Conservation (phyloP, 2,797 vertebrate genomes). For the Adelosebastes latens region DNA sequence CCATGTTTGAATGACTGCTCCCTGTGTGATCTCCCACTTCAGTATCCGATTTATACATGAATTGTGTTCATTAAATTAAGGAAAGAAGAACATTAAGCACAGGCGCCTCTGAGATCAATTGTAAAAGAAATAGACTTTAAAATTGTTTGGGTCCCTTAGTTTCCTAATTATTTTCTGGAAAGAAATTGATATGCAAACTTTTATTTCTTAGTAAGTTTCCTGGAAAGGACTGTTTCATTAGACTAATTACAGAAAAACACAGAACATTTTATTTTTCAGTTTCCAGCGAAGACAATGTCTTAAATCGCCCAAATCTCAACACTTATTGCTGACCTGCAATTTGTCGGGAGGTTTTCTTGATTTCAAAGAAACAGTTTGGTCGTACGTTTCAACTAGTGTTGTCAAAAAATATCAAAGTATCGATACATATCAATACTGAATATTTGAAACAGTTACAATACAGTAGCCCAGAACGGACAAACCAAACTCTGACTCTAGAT, state of each 20-base stretch:
- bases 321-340: neutral
- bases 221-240: neutral
- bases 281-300: neutral
- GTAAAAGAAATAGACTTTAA: conserved; percentile 6
- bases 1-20: conserved; percentile 29
- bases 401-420: too few relatives aligned
- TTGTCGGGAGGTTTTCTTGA: neutral
- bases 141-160: neutral
- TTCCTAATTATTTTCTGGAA: neutral
- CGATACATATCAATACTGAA: too few relatives aligned
- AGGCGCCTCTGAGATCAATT: neutral
- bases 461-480: too few relatives aligned
- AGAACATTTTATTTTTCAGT: neutral
- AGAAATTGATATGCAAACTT: neutral
- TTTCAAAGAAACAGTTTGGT: neutral
- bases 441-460: too few relatives aligned
- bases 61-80: conserved; percentile 30
- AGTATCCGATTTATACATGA: conserved; percentile 38
- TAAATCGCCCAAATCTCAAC: neutral
- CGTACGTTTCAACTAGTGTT: neutral
- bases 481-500: too few relatives aligned
- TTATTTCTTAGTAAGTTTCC: neutral
- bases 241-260: neutral
- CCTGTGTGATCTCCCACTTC: conserved; percentile 19
- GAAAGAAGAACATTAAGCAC: conserved; percentile 1